Percentiles rank a stretch among this genome's conserved stretches.
Conservation (phyloP, 2,113 vertebrate species). For the Bos indicus region DNA sequence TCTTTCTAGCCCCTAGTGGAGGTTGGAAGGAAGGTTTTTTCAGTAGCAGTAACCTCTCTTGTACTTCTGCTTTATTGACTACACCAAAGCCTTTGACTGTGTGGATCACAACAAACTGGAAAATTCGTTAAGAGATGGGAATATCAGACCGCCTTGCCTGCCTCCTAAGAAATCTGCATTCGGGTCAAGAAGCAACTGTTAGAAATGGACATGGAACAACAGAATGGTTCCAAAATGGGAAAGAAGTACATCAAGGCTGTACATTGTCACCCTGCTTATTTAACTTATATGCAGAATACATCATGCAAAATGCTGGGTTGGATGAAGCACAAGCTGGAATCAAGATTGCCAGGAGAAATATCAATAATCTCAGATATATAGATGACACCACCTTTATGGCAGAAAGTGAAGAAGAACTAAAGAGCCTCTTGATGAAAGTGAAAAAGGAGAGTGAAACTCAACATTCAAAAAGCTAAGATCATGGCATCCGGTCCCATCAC, state of each 20-base stretch:
- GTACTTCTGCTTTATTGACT: neutral
- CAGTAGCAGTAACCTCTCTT: neutral
- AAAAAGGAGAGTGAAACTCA: neutral
- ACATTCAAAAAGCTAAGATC: neutral
- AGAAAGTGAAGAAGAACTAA: neutral
- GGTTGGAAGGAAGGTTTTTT: neutral
- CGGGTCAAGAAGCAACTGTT: neutral
- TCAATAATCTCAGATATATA: neutral
- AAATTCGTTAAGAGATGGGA: neutral
- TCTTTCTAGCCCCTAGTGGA: neutral
- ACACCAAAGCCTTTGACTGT: neutral
- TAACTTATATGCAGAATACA: neutral
- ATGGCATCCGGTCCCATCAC: neutral
- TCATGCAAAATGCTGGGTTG: neutral
- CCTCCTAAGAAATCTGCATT: neutral
- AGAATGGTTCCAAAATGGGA: neutral
- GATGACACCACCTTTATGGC: neutral
- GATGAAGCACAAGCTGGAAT: neutral
- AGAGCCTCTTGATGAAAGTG: neutral
- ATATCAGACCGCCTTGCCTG: neutral
- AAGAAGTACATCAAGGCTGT: neutral
- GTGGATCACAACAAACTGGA: neutral
- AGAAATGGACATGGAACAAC: neutral
- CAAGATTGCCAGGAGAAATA: neutral
- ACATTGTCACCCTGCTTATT: neutral